A percentile compares a stretch with the other conserved stretches of the same genome.
Conservation (phyloP, 2,113 vertebrate genomes). For the Coracopsis vasa region DNA sequence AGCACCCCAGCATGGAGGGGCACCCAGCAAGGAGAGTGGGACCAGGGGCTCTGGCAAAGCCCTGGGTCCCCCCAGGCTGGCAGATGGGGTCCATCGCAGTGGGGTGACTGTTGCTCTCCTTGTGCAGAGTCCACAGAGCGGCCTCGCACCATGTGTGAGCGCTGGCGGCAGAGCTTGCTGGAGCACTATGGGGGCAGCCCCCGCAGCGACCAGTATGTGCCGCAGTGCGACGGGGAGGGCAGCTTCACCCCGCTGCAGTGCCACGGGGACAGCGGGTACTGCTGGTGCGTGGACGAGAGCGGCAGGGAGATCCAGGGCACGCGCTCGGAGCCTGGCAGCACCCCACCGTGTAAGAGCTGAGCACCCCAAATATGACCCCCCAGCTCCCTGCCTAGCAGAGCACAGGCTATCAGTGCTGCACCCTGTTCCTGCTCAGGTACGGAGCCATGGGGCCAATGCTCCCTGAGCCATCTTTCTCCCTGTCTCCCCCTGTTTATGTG, state of each 20-base stretch:
- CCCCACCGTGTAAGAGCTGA: constrained; percentile 84
- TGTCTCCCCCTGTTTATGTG: rapidly evolving
- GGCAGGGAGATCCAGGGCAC: constrained; percentile 89
- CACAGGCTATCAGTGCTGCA: rapidly evolving
- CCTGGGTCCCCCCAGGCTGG: rapidly evolving
- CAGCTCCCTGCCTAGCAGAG: rapidly evolving
- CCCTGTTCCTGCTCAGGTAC: rapidly evolving
- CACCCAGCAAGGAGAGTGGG: neutral
- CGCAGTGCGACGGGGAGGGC: constrained; percentile 84
- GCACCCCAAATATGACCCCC: rapidly evolving
- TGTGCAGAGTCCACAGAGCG: constrained; percentile 70
- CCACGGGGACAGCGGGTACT: constrained; percentile 90
- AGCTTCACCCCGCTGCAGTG: constrained; percentile 89
- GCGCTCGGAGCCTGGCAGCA: constrained; percentile 79
- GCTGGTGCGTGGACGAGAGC: constrained; percentile 93
- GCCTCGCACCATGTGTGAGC: constrained; percentile 86
- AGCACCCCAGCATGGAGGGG: neutral
- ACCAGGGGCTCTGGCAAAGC: rapidly evolving
- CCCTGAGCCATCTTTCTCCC: neutral
- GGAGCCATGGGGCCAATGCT: rapidly evolving
- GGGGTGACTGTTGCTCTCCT: neutral
- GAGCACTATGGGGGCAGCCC: constrained; percentile 86
- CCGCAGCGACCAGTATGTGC: constrained; percentile 83
- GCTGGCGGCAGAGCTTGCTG: constrained; percentile 87
- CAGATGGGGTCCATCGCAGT: rapidly evolving